These are phyloP conservation scores for Halichoeres trimaculatus DNA, from an alignment of 2,113 vertebrate genomes.

Conservation along the genomic window DNA sequence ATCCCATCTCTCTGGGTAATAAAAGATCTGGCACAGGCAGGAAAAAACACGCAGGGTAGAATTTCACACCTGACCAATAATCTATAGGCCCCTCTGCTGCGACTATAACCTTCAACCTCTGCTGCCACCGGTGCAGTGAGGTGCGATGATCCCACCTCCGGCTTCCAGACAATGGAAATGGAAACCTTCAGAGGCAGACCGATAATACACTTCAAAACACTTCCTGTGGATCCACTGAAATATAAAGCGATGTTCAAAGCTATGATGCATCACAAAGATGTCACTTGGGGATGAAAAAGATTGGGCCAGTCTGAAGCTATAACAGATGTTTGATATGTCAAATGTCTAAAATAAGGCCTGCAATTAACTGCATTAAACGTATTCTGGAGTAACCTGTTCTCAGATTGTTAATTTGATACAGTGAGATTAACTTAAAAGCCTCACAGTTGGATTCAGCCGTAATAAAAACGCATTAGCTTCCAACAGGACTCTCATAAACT, in stretches of 20 bases:
- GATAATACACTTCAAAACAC: conserved; percentile 84
- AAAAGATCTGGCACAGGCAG: conserved; percentile 74
- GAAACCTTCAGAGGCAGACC: conserved; percentile 76
- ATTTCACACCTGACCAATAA: conserved; percentile 84
- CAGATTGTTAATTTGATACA: not conserved
- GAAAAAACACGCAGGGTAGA: conserved; percentile 73
- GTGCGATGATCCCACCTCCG: conserved; percentile 81
- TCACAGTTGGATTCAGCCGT: conserved; percentile 8
- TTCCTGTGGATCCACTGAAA: conserved; percentile 77
- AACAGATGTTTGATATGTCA: not conserved
- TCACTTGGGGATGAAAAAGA: conserved; percentile 28
- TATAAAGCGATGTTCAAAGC: conserved; percentile 70
- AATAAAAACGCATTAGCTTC: conserved; percentile 40
- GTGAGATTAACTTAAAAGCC: conserved; percentile 12
- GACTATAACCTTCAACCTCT: conserved; percentile 78
- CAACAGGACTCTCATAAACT: conserved; percentile 29
- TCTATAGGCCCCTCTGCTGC: conserved; percentile 74
- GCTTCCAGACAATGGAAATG: conserved; percentile 77
- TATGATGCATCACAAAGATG: conserved; percentile 36
- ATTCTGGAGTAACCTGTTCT: not conserved
- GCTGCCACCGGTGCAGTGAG: conserved; percentile 80
- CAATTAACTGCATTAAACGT: not conserved
- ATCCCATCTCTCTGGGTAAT: conserved; percentile 74
- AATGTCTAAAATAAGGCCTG: not conserved
- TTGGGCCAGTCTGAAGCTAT: not conserved